Base-by-base conservation (phyloP, 2,888 invertebrate species). In the Caenorhabditis wallacei region DNA sequence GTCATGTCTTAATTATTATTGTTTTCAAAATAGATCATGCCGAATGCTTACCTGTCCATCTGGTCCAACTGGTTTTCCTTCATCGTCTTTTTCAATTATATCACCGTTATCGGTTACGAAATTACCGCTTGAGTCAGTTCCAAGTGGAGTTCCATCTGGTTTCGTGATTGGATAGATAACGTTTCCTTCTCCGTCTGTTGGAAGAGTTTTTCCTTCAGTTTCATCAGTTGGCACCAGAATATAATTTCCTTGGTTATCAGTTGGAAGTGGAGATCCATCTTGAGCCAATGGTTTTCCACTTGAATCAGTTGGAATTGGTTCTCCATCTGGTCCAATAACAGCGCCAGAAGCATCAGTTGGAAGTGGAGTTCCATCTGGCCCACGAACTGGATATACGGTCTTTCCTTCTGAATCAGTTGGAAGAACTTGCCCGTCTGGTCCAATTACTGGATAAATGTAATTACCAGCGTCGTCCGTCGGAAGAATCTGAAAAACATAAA, bases 261-360 rank as follows among this genome's bases (percentile, higher is more conserved):
- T 88, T 40, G 88, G 88, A 51, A 88, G 78, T 11, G 78, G 82
- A 11, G 68, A 51, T 51, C 87, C 86, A 61, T 78, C 71, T 43
- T 80, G 68, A 11, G 57, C 68, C 18, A 87, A 54, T 26, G 82
- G 81, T 10, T 40, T 64, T 13, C 85, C 85, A 63, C 54, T 46
- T 1, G 70, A n/a, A 59, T 82, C 84, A 13, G 87, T 87, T 16
- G 85, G 81, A 46, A 88, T 71, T 1, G 81, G 70, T 13, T 81
- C 51, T 51, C 88, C 87, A 16, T 86, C 84, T 1, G 64, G 66
- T 30, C 82, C 82, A 18, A 84, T 48, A 16, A 54, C 54, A 30
- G 51, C 56, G 61, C 86, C 82, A 56, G 75, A 56, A n/a, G 70
- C 80, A 64, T 89, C 82, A 20, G 64, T 64, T 22, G 24, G 64